These are phyloP conservation scores for Muntiacus muntjak DNA, from an alignment of 2,113 vertebrate genomes.

Conservation along the genomic window DNA sequence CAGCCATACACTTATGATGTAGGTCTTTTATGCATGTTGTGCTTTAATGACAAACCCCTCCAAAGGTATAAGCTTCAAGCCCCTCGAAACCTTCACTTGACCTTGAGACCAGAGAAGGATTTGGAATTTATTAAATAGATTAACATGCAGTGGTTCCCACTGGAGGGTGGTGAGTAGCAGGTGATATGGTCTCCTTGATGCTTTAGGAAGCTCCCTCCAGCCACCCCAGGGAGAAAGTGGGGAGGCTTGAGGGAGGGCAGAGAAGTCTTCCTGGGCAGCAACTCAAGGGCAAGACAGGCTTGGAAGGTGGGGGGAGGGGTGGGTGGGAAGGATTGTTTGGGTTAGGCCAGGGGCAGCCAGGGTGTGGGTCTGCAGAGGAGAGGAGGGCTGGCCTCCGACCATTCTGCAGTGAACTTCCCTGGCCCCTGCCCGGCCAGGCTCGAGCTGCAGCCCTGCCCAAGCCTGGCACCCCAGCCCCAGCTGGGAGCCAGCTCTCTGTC, in stretches of 20 bases:
- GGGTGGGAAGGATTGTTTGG: not conserved
- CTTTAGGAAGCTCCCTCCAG: not conserved
- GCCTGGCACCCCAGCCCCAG: not conserved
- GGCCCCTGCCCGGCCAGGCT: not conserved
- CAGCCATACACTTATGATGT: accelerated
- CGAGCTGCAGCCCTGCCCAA: not conserved
- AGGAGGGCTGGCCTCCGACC: not conserved
- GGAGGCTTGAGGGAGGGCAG: not conserved
- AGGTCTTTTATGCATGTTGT: not conserved
- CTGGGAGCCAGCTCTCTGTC: not conserved
- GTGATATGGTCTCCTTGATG: not conserved
- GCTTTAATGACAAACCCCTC: not conserved
- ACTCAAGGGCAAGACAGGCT: not conserved
- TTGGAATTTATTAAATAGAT: not conserved
- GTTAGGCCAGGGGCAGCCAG: not conserved
- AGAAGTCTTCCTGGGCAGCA: not conserved
- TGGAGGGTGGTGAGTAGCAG: not conserved
- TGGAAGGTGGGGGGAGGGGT: not conserved
- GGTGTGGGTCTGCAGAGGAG: accelerated
- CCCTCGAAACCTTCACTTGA: not conserved
- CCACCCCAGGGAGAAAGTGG: not conserved
- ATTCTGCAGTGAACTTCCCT: not conserved
- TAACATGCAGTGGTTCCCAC: not conserved
- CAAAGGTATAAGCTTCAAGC: not conserved
- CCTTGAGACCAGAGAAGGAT: not conserved